These are phyloP conservation scores for Tholera decimalis DNA, from an alignment of 2,888 invertebrate species.

Conservation along the genomic window DNA sequence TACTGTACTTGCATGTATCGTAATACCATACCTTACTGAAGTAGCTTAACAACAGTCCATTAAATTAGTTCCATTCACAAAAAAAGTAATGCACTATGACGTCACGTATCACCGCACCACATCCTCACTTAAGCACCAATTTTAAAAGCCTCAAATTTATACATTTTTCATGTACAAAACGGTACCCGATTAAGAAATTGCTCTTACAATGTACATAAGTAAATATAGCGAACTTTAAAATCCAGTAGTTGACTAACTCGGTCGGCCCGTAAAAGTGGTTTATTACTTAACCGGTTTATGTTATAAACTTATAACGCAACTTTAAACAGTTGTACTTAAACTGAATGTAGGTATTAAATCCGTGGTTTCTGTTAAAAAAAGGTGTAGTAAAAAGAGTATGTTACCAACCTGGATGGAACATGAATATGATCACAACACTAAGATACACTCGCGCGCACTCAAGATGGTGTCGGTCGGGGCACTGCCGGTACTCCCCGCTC, in stretches of 20 bases:
- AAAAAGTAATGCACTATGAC: conserved; percentile 48
- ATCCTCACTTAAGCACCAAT: conserved; percentile 15
- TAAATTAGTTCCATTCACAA: conserved; percentile 27
- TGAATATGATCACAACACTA: conserved; percentile 61
- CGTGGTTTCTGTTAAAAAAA: conserved; percentile 12
- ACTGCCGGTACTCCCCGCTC: conserved; percentile 55
- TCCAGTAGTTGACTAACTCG: conserved; percentile 68
- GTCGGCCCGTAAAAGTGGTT: conserved; percentile 67
- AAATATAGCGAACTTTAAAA: conserved; percentile 65
- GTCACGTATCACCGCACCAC: conserved; percentile 19
- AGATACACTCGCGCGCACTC: conserved; percentile 60
- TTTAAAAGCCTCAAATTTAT: conserved; percentile 35
- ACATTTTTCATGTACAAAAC: conserved; percentile 41
- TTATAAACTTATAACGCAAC: conserved; percentile 29
- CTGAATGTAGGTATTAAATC: neutral
- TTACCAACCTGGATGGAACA: conserved; percentile 66
- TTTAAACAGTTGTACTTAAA: conserved; percentile 21
- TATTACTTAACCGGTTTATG: conserved; percentile 66
- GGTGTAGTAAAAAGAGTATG: conserved; percentile 40
- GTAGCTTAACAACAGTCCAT: neutral
- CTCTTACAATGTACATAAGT: conserved; percentile 58
- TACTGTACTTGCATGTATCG: neutral
- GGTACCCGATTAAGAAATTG: conserved; percentile 59
- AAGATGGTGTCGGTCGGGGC: conserved; percentile 59
- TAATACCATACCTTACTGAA: conserved; percentile 9